These are phyloP conservation scores for Peribatodes rhomboidaria DNA, from an alignment of 2,888 invertebrate species.

Conservation along the genomic window DNA sequence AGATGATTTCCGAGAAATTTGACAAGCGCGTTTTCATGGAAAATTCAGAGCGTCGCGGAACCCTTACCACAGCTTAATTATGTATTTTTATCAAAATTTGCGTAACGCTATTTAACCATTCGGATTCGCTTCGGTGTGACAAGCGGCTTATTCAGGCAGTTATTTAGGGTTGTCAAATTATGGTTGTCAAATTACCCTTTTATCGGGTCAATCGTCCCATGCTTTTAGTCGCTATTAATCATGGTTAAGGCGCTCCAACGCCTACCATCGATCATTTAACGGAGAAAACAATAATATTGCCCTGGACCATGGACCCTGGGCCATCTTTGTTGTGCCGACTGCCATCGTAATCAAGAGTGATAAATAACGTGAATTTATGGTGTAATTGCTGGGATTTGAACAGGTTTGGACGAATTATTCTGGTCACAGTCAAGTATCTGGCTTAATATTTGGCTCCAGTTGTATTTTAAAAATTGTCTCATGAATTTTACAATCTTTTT, in stretches of 20 bases:
- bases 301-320: slow-evolving; percentile 11
- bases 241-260: slow-evolving; percentile 54
- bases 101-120: neutral
- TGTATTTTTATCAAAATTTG: neutral
- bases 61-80: too few species aligned
- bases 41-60: neutral
- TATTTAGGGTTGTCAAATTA: slow-evolving; percentile 65
- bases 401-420: slow-evolving; percentile 31
- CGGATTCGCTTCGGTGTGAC: slow-evolving; percentile 49
- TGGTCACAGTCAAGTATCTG: slow-evolving; percentile 13
- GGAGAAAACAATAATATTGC: slow-evolving; percentile 46
- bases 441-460: slow-evolving; percentile 17
- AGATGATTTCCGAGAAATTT: too few species aligned
- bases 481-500: neutral
- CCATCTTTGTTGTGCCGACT: slow-evolving; percentile 43
- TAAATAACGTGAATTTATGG: slow-evolving; percentile 34
- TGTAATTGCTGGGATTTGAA: slow-evolving; percentile 32
- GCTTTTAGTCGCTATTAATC: slow-evolving; percentile 63
- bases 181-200: slow-evolving; percentile 64
- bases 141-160: slow-evolving; percentile 39
- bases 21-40: too few species aligned
- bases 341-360: slow-evolving; percentile 35
- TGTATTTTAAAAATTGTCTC: neutral
- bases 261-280: slow-evolving; percentile 56
- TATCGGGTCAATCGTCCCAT: slow-evolving; percentile 61